Base-by-base conservation (phyloP, 2,113 vertebrate species). In the Melierax canorus region DNA sequence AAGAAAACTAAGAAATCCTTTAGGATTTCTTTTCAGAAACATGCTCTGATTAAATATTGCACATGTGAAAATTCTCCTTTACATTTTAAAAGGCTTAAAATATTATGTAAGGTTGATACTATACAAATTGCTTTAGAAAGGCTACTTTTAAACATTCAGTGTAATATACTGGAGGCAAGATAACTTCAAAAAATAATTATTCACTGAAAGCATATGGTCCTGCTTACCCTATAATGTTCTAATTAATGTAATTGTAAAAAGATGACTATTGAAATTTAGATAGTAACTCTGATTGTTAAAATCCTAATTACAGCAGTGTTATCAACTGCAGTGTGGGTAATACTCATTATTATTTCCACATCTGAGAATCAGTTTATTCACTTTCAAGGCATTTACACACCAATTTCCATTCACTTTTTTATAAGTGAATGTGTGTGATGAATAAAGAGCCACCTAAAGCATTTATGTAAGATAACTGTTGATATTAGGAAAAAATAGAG, bases 281-380 rank as follows among this genome's bases (percentile, higher is more conserved):
- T 81, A 83, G 79, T 74, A 88, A 88, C 43, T 86, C 39, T 55
- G 83, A 80, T 83, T 83, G 96, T 92, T 96, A 76, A 93, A 96
- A 85, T 91, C 43, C 41, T 93, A 96, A 95, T 97, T 97, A 95
- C n/a, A 86, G 43, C 69, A 72, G 14, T 78, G 67, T 88, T 96
- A 96, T 87, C 83, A 94, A 34, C 71, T 91, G 51, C 63, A 69
- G 64, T 66, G 55, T 81, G 51, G 32, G 24, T 90, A 92, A 78
- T 81, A 72, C 13, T 91, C 18, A 78, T 92, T 93, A 86, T 88
- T 94, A 51, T 78, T 88, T 90, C 75, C 45, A 84, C 38, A 18
- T 90, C 60, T 94, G 62, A 90, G 78, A 78, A 90, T 95, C 13
- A n/a, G 53, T 93, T 95, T 1, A 7, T 86, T 96, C 71, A 29